These are phyloP conservation scores for Drosophila novamexicana DNA, from an alignment of 1,140 invertebrate species.

Conservation along the genomic window DNA sequence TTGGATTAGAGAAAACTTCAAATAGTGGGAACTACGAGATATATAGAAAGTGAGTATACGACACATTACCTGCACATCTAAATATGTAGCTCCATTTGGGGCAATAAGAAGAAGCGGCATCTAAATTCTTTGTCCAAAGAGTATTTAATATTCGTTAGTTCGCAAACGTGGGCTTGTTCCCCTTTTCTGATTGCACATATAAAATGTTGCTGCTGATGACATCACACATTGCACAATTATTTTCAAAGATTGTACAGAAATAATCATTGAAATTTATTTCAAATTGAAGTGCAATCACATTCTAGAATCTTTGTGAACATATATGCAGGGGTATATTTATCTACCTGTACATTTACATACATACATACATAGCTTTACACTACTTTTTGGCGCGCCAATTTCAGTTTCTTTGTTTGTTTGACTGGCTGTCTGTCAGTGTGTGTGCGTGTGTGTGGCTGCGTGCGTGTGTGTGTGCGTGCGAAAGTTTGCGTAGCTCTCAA, in stretches of 20 bases:
- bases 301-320: slow-evolving; percentile 13
- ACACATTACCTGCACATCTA: no score
- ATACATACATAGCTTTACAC: slow-evolving; percentile 6
- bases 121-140: background rate
- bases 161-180: background rate
- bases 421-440: slow-evolving; percentile 9
- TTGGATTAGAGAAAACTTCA: no score
- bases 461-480: slow-evolving; percentile 31
- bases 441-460: slow-evolving; percentile 16
- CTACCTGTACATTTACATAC: background rate
- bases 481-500: slow-evolving; percentile 51
- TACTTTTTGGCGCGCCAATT: slow-evolving; percentile 30
- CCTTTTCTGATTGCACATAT: background rate
- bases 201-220: slow-evolving; percentile 12
- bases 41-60: no score
- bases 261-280: slow-evolving; percentile 25
- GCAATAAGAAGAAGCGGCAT: no score
- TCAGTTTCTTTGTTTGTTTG: slow-evolving; percentile 33
- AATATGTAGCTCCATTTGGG: no score
- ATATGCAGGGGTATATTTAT: no score
- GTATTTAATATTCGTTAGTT: background rate
- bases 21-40: no score
- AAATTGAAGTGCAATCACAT: slow-evolving; percentile 44
- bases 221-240: slow-evolving; percentile 45
- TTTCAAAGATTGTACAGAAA: slow-evolving; percentile 19